These are phyloP conservation scores for Varecia variegata DNA, from an alignment of 2,797 vertebrate species.

Conservation along the genomic window DNA sequence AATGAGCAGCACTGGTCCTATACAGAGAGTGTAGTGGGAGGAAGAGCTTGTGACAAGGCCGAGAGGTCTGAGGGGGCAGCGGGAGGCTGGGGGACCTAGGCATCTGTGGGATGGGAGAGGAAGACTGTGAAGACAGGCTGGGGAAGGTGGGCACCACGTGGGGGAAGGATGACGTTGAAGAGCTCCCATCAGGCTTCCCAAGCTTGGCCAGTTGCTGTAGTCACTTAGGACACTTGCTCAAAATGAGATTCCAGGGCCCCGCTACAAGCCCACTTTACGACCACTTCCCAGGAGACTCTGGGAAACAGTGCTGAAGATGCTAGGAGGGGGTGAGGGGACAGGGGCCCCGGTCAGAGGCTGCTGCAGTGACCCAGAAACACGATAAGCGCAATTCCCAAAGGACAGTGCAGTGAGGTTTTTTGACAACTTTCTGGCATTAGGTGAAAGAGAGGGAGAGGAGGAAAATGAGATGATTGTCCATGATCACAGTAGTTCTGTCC, in stretches of 20 bases:
- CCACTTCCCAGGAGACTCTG: not conserved
- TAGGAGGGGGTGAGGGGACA: no score
- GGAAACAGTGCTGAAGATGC: not conserved
- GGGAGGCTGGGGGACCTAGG: not conserved
- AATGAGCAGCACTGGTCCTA: not conserved
- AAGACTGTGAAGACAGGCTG: fast-evolving
- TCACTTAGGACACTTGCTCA: not conserved
- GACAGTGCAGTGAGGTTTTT: not conserved
- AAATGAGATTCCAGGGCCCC: not conserved
- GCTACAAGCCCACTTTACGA: not conserved
- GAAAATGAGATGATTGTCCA: not conserved
- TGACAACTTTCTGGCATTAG: not conserved
- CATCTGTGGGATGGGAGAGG: not conserved
- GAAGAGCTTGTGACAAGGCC: not conserved
- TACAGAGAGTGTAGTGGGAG: not conserved
- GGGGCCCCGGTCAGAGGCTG: not conserved
- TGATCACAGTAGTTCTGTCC: not conserved
- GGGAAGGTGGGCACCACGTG: fast-evolving
- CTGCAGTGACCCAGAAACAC: not conserved
- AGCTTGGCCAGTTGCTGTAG: not conserved
- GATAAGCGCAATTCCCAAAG: fast-evolving
- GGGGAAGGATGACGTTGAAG: not conserved
- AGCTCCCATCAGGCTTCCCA: not conserved
- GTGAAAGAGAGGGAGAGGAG: not conserved
- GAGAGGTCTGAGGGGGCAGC: not conserved